These are phyloP conservation scores for Catharus bicknelli DNA, from an alignment of 2,113 vertebrate genomes.

Conservation along the genomic window DNA sequence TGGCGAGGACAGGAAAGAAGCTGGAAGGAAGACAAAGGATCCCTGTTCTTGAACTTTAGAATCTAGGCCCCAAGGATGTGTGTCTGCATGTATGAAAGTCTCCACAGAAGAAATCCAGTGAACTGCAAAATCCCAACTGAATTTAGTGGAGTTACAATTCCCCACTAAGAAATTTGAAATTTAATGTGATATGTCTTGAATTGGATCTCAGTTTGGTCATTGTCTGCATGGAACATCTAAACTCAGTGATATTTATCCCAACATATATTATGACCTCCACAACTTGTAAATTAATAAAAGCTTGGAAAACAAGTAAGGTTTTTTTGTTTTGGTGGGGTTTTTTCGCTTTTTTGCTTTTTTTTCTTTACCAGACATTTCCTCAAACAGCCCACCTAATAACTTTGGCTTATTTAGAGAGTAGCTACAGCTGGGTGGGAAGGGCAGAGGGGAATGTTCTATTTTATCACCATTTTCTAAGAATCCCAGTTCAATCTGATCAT, in stretches of 20 bases:
- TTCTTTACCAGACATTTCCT: background rate
- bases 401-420: background rate
- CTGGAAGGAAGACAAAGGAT: background rate
- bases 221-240: background rate
- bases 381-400: background rate
- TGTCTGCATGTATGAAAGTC: background rate
- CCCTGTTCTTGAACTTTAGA: background rate
- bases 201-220: background rate
- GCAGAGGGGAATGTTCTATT: background rate
- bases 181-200: background rate
- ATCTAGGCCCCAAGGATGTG: fast-evolving
- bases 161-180: background rate
- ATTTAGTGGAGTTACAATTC: background rate
- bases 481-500: background rate
- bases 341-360: background rate
- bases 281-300: background rate
- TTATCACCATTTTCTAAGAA: background rate
- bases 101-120: background rate
- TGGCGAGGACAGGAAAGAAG: background rate
- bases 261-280: background rate
- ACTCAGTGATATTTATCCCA: background rate
- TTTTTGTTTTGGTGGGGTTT: background rate
- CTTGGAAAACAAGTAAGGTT: background rate
- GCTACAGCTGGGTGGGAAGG: background rate
- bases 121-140: background rate